Evolutionary conservation across 1,140 invertebrate genomes (phyloP), one percentile per base, ranked within the genome.

Genomic region (Drosophila nebulosa): DNA sequence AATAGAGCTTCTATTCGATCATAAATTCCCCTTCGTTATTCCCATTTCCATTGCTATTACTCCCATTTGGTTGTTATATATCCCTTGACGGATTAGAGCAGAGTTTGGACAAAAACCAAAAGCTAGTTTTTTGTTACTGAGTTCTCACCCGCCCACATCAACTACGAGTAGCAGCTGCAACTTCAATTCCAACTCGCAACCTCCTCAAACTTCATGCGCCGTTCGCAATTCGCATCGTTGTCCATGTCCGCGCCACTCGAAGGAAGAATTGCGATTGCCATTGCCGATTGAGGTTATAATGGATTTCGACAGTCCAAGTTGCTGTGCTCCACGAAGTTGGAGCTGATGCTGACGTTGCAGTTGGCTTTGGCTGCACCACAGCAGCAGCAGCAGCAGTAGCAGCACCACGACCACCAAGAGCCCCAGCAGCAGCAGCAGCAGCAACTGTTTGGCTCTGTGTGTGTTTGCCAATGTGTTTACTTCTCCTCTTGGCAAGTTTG

Each of bases 221-320:
- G 52, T 32, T 10, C 55, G 7, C 32, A 32, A 58, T 21, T 58
- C 55, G 61, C 32, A 46, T 55, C 39, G 64, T 79, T 68, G 68
- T 78, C 74, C 62, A 69, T 69, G 74, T 74, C 71, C 69, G 67
- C 64, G 61, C 85, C 80, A 89, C 86, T 89, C 85, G 86, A 89
- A 89, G 85, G 86, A 89, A 86, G 80, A 89, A 89, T 79, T 85
- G 86, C 86, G 79, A 89, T 85, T 85, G 81, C 80, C 80, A 89
- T 85, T 85, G 81, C 77, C 80, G 80, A 85, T 89, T 89, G 85
- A 80, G 85, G 85, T 76, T 77, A 85, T 89, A 89, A 89, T 89
- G 86, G 86, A 89, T 81, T 89, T 89, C 75, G 85, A 89, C 85
- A 85, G 85, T 85, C 78, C 69, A 80, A 79, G 85, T 76, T 77